Evolutionary conservation across 1,140 invertebrate genomes (phyloP).

Genomic region (Lepidurus arcticus): DNA sequence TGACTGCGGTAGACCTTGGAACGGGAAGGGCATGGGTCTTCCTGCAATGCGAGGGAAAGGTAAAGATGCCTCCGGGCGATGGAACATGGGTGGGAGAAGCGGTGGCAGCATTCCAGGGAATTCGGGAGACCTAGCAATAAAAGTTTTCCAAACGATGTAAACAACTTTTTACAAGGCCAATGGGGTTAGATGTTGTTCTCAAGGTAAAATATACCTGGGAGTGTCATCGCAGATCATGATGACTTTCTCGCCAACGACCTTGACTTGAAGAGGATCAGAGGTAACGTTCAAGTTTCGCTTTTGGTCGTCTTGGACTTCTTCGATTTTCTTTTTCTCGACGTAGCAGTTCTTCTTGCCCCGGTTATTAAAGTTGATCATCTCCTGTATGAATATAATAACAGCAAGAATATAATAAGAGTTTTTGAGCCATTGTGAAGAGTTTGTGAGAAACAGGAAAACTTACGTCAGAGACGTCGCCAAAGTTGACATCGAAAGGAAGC

Average conservation of each 20-base stretch:
- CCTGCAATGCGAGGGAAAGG: background rate
- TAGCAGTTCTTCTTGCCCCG: background rate
- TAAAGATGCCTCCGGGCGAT: background rate
- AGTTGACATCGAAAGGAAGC: slow-evolving; percentile 9
- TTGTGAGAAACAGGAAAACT: background rate
- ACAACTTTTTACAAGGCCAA: no score
- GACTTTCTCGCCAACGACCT: background rate
- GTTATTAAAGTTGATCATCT: background rate
- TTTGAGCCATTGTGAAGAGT: background rate
- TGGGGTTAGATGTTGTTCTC: background rate
- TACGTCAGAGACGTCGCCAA: background rate
- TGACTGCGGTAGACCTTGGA: background rate
- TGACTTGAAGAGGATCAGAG: background rate
- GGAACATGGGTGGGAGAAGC: background rate
- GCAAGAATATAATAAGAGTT: background rate
- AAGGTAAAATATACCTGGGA: background rate
- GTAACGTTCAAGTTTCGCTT: background rate
- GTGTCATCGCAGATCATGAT: background rate
- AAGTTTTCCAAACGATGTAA: no score
- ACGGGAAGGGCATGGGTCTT: background rate
- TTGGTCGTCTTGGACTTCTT: background rate
- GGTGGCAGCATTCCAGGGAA: background rate
- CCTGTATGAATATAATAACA: background rate
- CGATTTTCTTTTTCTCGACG: background rate
- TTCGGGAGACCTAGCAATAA: no score